These are phyloP conservation scores for Sebastes diaconus DNA, from an alignment of 2,797 vertebrate species.

Conservation along the genomic window DNA sequence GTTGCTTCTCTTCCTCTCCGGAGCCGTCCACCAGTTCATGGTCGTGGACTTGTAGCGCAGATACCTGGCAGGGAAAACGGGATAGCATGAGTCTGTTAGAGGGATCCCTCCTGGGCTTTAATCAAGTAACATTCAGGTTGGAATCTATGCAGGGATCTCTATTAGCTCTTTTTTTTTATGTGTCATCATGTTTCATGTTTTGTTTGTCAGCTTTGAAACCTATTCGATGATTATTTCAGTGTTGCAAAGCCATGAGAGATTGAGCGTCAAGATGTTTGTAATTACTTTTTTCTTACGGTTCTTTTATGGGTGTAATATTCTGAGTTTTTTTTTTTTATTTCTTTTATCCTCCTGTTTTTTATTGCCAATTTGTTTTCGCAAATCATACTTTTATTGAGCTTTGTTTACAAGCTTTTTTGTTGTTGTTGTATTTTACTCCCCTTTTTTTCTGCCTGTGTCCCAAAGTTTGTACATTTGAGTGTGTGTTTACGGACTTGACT, in stretches of 20 bases:
- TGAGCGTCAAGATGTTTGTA: conserved; percentile 40
- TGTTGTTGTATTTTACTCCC: neutral
- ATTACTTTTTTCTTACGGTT: conserved; percentile 38
- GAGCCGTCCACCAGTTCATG: conserved; percentile 12
- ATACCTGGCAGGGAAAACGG: conserved; percentile 23
- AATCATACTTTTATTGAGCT: conserved; percentile 32
- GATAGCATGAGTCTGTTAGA: conserved; percentile 20
- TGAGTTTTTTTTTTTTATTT: neutral
- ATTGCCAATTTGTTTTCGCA: conserved; percentile 31
- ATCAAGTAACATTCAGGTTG: conserved; percentile 62
- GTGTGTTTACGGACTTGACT: conserved; percentile 53
- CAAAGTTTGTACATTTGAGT: conserved; percentile 44
- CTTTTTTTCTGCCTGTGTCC: conserved; percentile 20
- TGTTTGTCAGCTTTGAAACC: conserved; percentile 41
- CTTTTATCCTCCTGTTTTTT: conserved; percentile 21
- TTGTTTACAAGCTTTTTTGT: conserved; percentile 42
- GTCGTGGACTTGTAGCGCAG: conserved; percentile 22
- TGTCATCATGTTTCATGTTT: conserved; percentile 29
- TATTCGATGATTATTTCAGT: neutral
- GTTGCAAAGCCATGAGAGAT: conserved; percentile 70
- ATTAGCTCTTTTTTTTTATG: conserved; percentile 1
- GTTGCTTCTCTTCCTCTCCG: conserved; percentile 12
- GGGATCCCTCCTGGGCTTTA: conserved; percentile 41
- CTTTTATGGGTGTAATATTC: conserved; percentile 25
- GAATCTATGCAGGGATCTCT: conserved; percentile 73